Percentiles rank a stretch among this genome's conserved stretches.
Evolutionary conservation across 2,797 vertebrate genomes (phyloP).

Genomic region (Varecia variegata): DNA sequence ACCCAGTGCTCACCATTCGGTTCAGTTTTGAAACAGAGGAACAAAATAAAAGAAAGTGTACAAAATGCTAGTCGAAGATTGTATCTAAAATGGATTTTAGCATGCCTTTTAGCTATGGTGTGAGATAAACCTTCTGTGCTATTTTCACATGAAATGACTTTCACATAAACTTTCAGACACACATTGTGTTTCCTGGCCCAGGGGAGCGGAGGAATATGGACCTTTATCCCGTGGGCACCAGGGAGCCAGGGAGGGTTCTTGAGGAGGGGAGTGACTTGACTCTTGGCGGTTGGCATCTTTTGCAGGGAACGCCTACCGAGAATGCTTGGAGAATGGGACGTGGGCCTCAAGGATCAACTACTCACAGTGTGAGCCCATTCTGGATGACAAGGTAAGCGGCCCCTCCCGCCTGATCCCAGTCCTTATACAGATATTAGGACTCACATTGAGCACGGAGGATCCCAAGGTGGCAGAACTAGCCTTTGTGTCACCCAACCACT

Average conservation of each 20-base stretch:
- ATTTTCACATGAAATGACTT: background rate
- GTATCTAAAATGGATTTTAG: background rate
- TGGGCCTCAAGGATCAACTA: conserved; percentile 98
- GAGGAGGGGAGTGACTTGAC: background rate
- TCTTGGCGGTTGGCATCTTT: conserved; percentile 51
- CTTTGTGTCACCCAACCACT: background rate
- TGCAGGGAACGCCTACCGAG: conserved; percentile 94
- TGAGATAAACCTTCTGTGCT: background rate
- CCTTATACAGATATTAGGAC: background rate
- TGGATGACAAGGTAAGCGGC: conserved; percentile 93
- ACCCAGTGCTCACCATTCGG: background rate
- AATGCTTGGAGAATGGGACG: conserved; percentile 97
- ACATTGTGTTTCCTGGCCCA: background rate
- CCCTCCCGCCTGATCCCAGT: background rate
- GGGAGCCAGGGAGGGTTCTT: background rate
- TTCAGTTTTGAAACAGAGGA: background rate
- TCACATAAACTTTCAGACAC: background rate
- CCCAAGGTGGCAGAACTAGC: background rate
- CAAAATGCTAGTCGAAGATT: background rate
- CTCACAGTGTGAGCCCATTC: conserved; percentile 95
- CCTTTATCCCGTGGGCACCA: background rate
- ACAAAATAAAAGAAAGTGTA: background rate
- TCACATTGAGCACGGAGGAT: background rate
- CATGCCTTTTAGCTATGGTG: background rate
- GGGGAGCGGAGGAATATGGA: background rate